Evolutionary conservation across 2,797 vertebrate genomes (phyloP), one percentile per base, ranked within the genome.

Genomic region (Mareca penelope): DNA sequence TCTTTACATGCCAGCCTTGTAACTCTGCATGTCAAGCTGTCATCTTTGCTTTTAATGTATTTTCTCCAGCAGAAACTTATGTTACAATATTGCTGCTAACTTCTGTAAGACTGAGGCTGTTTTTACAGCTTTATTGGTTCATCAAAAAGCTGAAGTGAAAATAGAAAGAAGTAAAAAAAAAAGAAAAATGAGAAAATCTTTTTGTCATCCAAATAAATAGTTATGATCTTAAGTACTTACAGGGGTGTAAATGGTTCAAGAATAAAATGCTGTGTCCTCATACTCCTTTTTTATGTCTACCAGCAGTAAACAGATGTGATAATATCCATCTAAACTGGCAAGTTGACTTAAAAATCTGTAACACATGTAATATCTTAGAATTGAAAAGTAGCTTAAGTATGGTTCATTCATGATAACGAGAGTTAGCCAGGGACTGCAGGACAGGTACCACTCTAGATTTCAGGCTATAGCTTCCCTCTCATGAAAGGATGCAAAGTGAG

Each of bases 1-100:
- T 53, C 29, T 90, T 83, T 80, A 37, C 31, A 59, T 86, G 63
- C 53, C 73, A 90, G 39, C n/a, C 48, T 17, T 63, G 16, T 91
- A 90, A 86, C 64, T 94, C 77, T 91, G 77, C n/a, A 56, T 84
- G 57, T 82, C 90, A 81, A 90, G 42, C 75, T 84, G 90, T 90
- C 70, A 24, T 76, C 63, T 72, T 93, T 88, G 52, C n/a, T 88
- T 88, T 84, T 88, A 94, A 72, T 88, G 42, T 79, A 1, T 86
- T 70, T 94, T 91, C 71, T 92, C 24, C 83, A 70, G 37, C 46
- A 81, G 83, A 89, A 89, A 73, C 15, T 63, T 91, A 42, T 1
- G 0, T 87, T 81, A 73, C 23, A 73, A 21, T 69, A 73, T 69
- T 93, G 42, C 46, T 94, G 67, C 67, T 67, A 89, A 56, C 40